A percentile compares a stretch with the other conserved stretches of the same genome.
These are phyloP conservation scores for Acropternis orthonyx DNA, from an alignment of 2,797 vertebrate genomes.

Conservation along the genomic window DNA sequence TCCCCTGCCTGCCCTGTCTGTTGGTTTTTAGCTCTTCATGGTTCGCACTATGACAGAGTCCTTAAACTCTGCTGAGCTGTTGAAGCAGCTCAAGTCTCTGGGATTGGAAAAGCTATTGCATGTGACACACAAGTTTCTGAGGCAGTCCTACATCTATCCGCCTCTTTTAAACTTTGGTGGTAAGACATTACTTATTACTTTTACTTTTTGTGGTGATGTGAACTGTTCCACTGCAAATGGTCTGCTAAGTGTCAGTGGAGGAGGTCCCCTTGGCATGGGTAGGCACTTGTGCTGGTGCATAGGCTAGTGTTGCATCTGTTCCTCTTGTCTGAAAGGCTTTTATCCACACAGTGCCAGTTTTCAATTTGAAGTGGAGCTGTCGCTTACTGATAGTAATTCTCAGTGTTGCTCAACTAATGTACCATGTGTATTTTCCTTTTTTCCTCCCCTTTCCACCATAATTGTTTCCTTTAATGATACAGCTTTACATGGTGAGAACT, in stretches of 20 bases:
- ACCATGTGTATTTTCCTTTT: conserved; percentile 74
- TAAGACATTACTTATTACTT: conserved; percentile 78
- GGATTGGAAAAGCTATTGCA: conserved; percentile 84
- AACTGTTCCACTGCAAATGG: conserved; percentile 51
- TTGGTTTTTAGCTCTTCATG: conserved; percentile 85
- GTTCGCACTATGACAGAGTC: conserved; percentile 85
- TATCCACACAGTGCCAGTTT: conserved; percentile 32
- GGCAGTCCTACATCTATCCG: conserved; percentile 83
- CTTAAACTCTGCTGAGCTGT: conserved; percentile 83
- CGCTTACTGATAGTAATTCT: conserved; percentile 48
- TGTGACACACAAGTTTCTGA: conserved; percentile 86
- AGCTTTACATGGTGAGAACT: conserved; percentile 99
- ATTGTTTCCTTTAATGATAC: conserved; percentile 75
- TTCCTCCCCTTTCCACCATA: conserved; percentile 55
- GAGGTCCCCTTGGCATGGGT: conserved; percentile 30
- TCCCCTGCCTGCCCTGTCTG: conserved; percentile 76
- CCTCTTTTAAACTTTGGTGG: conserved; percentile 85
- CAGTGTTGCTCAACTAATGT: conserved; percentile 73
- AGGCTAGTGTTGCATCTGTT: conserved; percentile 10
- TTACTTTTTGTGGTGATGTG: conserved; percentile 51
- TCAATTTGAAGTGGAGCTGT: conserved; percentile 61
- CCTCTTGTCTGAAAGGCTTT: conserved; percentile 34
- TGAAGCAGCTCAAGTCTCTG: conserved; percentile 84
- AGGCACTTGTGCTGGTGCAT: conserved; percentile 24
- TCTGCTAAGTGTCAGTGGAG: conserved; percentile 25